phyloP scores from a whole-genome alignment of 2,113 vertebrate genomes.

The Mungos mungo region DNA sequence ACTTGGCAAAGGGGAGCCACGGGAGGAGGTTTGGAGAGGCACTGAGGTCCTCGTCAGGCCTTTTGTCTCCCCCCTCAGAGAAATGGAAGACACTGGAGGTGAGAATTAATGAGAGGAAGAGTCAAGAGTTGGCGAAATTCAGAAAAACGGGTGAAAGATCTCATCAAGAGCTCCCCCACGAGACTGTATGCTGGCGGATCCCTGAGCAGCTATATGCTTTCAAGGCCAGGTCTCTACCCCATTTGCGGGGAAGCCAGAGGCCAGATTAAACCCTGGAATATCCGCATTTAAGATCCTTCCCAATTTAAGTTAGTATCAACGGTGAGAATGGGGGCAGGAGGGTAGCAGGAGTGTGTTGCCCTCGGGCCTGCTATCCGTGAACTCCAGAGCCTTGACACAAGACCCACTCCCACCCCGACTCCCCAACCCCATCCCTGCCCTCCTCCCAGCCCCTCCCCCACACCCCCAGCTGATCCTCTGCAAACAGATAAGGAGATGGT shows the following conservation, averaged over 20 bases:
- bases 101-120: neutral
- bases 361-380: rapidly evolving
- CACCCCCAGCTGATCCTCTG: too few relatives aligned
- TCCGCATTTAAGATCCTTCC: neutral
- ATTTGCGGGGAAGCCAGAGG: neutral
- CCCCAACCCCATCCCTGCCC: neutral
- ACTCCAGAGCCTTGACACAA: neutral
- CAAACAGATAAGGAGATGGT: slow-evolving; percentile 36
- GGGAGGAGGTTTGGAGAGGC: neutral
- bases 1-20: neutral
- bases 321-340: neutral
- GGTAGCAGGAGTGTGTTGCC: neutral
- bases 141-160: neutral
- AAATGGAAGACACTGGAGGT: neutral
- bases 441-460: neutral
- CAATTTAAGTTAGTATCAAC: neutral
- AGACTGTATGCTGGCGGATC: neutral
- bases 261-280: too few relatives aligned
- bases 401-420: too few relatives aligned
- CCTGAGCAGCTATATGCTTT: too few relatives aligned
- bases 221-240: neutral
- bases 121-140: neutral
- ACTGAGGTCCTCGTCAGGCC: neutral
- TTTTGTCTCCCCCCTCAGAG: neutral
- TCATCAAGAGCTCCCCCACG: neutral